These are phyloP conservation scores for Acropora yongei DNA, from an alignment of 64 coral and sea anemone genomes.

Conservation along the genomic window DNA sequence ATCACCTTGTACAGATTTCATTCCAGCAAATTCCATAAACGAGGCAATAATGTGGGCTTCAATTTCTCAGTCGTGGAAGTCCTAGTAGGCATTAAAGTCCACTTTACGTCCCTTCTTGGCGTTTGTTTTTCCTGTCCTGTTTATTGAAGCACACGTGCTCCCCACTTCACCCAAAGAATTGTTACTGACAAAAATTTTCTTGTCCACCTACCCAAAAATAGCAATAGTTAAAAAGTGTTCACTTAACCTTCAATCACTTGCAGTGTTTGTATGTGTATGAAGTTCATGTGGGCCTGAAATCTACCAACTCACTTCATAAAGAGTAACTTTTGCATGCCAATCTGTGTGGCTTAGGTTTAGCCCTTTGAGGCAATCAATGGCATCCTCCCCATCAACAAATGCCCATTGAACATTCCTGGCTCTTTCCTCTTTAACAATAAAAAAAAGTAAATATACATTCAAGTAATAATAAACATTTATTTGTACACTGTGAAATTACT, in stretches of 20 bases:
- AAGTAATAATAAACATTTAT: constrained; percentile 26
- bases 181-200: constrained; percentile 13
- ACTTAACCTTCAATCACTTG: background rate
- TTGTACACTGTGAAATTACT: constrained; percentile 18
- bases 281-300: constrained; percentile 2
- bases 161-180: constrained; percentile 12
- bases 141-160: constrained; percentile 20
- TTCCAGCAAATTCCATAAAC: constrained; percentile 56
- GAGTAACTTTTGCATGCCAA: constrained; percentile 35
- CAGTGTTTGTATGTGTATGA: constrained; percentile 3
- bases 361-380: constrained; percentile 15
- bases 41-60: constrained; percentile 59
- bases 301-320: constrained; percentile 29
- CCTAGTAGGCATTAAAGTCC: constrained; percentile 34
- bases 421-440: constrained; percentile 11
- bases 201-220: constrained; percentile 5
- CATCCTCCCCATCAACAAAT: constrained; percentile 31
- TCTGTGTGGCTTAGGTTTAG: constrained; percentile 29
- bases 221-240: background rate
- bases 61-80: constrained; percentile 31
- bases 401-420: constrained; percentile 44
- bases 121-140: constrained; percentile 21
- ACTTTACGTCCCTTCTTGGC: constrained; percentile 15
- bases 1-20: constrained; percentile 27
- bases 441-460: constrained; percentile 15